A percentile compares a stretch with the other conserved stretches of the same genome.
These are phyloP conservation scores for Denticeps clupeoides DNA, from an alignment of 2,797 vertebrate species.

Conservation along the genomic window DNA sequence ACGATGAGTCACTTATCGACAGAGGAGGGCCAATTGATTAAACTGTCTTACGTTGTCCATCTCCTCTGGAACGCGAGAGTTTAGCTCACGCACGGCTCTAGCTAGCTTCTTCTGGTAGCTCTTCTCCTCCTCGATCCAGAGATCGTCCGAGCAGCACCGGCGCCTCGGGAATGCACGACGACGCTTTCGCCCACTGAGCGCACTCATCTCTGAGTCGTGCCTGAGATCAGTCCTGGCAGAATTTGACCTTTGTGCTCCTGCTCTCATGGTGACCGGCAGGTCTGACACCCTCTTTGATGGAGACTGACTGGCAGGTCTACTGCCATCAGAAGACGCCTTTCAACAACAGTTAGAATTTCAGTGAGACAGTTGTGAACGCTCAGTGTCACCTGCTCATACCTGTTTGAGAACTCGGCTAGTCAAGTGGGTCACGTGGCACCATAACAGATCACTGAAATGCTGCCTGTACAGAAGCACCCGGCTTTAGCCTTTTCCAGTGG, in stretches of 20 bases:
- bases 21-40: too few relatives aligned
- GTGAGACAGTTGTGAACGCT: slow-evolving; percentile 12
- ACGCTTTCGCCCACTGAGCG: slow-evolving; percentile 27
- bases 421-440: too few relatives aligned
- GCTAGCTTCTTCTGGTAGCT: slow-evolving; percentile 52
- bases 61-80: slow-evolving; percentile 34
- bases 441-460: too few relatives aligned
- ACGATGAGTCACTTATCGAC: background rate
- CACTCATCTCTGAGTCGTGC: slow-evolving; percentile 17
- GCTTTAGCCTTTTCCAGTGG: too few relatives aligned
- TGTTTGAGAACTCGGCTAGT: too few relatives aligned
- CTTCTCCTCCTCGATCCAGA: slow-evolving; percentile 73
- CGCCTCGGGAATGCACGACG: slow-evolving; percentile 26
- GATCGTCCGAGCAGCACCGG: slow-evolving; percentile 63
- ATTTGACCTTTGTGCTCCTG: slow-evolving; percentile 23
- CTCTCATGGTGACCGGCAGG: slow-evolving; percentile 30
- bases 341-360: slow-evolving; percentile 40
- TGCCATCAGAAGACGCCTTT: slow-evolving; percentile 46
- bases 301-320: slow-evolving; percentile 37
- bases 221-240: slow-evolving; percentile 25
- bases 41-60: slow-evolving; percentile 66
- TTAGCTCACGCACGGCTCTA: slow-evolving; percentile 39
- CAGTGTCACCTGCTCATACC: background rate
- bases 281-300: slow-evolving; percentile 38
- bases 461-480: too few relatives aligned